These are phyloP conservation scores for Himalopsyche japonica DNA, from an alignment of 2,888 invertebrate genomes.

Conservation along the genomic window DNA sequence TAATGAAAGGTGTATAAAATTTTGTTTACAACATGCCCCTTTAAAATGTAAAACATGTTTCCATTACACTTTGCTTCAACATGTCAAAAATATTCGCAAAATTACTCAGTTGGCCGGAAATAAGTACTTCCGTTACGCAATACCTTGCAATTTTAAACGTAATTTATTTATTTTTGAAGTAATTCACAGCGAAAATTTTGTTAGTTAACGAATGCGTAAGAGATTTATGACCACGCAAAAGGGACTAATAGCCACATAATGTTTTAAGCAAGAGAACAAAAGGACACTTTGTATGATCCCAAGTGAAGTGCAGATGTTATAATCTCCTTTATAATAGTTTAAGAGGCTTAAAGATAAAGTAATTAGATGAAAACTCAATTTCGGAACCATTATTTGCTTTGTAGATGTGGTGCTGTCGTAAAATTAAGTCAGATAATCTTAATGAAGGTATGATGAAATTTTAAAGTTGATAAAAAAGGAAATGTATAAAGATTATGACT, in stretches of 20 bases:
- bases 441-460: slow-evolving; percentile 14
- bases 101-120: neutral
- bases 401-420: neutral
- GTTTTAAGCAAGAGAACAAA: neutral
- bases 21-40: too few relatives aligned
- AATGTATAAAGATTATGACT: neutral
- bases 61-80: neutral
- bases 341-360: slow-evolving; percentile 2
- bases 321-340: slow-evolving; percentile 1
- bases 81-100: neutral
- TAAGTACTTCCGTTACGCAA: neutral
- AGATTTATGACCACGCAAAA: neutral
- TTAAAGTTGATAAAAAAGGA: neutral
- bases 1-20: too few relatives aligned
- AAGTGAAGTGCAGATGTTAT: neutral
- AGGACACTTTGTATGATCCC: slow-evolving; percentile 1
- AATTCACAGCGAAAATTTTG: neutral
- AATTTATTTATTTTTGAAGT: neutral
- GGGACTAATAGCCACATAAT: slow-evolving; percentile 1
- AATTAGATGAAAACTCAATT: slow-evolving; percentile 1
- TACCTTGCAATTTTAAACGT: neutral
- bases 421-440: slow-evolving; percentile 8
- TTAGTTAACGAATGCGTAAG: neutral
- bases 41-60: too few relatives aligned
- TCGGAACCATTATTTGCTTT: slow-evolving; percentile 3